phyloP scores from a whole-genome alignment of 2,113 vertebrate species.

The Microcebus lehilahytsara region DNA sequence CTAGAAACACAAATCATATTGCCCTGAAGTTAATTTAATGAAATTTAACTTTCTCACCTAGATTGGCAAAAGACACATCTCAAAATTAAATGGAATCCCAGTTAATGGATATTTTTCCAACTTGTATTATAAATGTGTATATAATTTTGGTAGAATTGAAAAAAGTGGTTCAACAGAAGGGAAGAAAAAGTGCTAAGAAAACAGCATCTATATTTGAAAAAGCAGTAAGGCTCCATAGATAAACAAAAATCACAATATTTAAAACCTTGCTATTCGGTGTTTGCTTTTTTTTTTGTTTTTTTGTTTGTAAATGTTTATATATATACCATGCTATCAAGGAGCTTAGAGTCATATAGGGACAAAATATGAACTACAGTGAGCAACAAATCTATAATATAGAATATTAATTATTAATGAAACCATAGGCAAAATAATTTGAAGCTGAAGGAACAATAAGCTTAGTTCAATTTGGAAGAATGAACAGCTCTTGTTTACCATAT shows the following conservation, averaged over 20 bases:
- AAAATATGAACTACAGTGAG: neutral
- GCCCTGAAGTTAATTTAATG: slow-evolving; percentile 15
- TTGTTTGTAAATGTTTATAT: neutral
- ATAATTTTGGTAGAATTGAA: neutral
- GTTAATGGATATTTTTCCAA: neutral
- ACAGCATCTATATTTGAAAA: neutral
- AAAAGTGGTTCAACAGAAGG: neutral
- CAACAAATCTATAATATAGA: neutral
- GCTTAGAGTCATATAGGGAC: neutral
- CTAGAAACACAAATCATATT: neutral
- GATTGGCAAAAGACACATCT: neutral
- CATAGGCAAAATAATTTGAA: neutral
- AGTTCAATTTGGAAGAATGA: neutral
- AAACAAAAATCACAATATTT: neutral
- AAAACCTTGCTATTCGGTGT: neutral
- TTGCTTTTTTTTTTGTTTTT: neutral
- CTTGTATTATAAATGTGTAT: neutral
- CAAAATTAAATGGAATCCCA: neutral
- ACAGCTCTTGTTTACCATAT: neutral
- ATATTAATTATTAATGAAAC: neutral
- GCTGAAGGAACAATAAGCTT: neutral
- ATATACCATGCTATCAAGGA: neutral
- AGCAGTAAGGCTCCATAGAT: neutral
- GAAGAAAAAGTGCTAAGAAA: neutral
- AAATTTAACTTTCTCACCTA: neutral